Evolutionary conservation across 2,797 vertebrate species (phyloP).

Genomic region (Paramormyrops hopkinsi): DNA sequence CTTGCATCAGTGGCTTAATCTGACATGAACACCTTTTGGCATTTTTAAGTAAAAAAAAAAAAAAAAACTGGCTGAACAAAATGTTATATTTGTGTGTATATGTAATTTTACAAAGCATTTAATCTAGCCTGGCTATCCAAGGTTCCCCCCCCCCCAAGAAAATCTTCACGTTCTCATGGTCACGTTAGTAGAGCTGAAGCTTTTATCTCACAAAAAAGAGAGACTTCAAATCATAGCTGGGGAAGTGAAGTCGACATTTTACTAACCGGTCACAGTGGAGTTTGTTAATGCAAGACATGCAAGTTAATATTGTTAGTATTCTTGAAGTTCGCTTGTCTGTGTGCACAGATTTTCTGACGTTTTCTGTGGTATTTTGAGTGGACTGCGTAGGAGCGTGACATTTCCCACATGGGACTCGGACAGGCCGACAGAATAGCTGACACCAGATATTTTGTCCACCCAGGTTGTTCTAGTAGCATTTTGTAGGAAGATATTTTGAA

Average conservation of each 20-base stretch:
- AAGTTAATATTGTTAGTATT: not conserved
- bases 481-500: not conserved
- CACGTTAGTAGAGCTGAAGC: not conserved
- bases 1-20: not conserved
- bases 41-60: not conserved
- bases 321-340: not conserved
- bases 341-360: not conserved
- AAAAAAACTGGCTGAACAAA: not conserved
- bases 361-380: not conserved
- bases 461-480: not conserved
- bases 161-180: not conserved
- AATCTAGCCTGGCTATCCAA: not conserved
- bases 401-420: too few relatives aligned
- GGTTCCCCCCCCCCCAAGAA: not conserved
- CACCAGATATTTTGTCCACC: not conserved
- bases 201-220: not conserved
- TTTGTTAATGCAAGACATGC: not conserved
- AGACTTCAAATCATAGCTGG: not conserved
- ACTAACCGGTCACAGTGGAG: not conserved
- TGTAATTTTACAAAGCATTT: not conserved
- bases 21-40: not conserved
- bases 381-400: not conserved
- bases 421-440: not conserved
- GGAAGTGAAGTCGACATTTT: not conserved
- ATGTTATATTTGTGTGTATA: not conserved